Conservation (phyloP, 2,888 invertebrate species). For the Pasiphila rectangulata region DNA sequence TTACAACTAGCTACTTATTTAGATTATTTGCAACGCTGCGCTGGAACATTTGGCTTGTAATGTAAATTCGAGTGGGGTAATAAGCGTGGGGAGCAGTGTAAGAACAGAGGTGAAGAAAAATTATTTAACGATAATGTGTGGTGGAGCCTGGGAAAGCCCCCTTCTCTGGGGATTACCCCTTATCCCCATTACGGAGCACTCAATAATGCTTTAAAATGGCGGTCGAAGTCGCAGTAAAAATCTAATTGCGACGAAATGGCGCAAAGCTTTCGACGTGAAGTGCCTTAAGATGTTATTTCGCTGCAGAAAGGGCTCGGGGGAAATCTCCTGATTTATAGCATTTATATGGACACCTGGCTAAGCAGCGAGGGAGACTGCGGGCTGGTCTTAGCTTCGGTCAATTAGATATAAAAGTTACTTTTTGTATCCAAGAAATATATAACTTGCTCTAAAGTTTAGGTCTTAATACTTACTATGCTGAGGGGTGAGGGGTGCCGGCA, state of each 20-base stretch:
- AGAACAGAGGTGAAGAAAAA: constrained; percentile 11
- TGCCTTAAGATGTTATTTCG: constrained; percentile 20
- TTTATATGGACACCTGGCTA: constrained; percentile 12
- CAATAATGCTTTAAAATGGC: constrained; percentile 24
- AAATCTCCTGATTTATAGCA: constrained; percentile 18
- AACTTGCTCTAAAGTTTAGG: not conserved
- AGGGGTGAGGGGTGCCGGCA: too few species aligned
- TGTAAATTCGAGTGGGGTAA: too few species aligned
- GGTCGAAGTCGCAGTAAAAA: constrained; percentile 28
- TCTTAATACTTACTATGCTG: not conserved
- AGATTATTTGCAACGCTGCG: not conserved
- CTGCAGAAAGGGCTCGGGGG: constrained; percentile 11
- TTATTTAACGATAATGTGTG: constrained; percentile 33
- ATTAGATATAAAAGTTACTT: not conserved
- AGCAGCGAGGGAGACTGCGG: not conserved
- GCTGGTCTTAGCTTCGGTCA: not conserved
- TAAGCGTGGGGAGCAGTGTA: not conserved
- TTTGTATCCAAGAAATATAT: not conserved
- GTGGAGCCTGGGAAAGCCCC: constrained; percentile 24
- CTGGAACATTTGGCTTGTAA: not conserved
- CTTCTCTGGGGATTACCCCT: constrained; percentile 20
- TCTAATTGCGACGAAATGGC: constrained; percentile 25
- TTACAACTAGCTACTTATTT: not conserved
- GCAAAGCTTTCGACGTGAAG: constrained; percentile 22
- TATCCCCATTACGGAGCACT: constrained; percentile 26